Conservation (phyloP, 2,113 vertebrate species). For the Oceanodroma tethys region DNA sequence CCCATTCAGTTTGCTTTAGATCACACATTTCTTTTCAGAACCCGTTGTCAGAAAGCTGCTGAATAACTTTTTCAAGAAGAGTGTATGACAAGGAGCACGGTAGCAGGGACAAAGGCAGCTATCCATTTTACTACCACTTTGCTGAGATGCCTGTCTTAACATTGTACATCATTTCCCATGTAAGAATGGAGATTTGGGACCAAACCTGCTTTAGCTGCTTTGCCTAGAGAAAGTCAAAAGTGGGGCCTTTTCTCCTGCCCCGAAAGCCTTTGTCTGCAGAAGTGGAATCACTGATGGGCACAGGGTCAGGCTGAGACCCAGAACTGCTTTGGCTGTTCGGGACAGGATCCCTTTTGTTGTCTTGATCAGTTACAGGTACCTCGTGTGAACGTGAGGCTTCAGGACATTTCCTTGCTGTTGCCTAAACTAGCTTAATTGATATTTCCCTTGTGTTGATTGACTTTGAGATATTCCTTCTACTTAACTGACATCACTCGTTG, state of each 20-base stretch:
- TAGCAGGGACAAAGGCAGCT: neutral
- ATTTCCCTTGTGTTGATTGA: neutral
- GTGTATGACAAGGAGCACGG: neutral
- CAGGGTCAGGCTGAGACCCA: neutral
- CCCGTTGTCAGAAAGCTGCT: constrained; percentile 30
- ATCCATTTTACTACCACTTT: neutral
- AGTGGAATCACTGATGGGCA: neutral
- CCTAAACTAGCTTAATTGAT: neutral
- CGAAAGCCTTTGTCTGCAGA: neutral
- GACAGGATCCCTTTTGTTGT: neutral
- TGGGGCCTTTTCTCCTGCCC: neutral
- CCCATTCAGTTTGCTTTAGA: constrained; percentile 26
- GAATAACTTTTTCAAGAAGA: constrained; percentile 24
- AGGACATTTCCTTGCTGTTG: neutral
- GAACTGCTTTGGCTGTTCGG: neutral
- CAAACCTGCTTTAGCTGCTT: neutral
- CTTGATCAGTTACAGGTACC: neutral
- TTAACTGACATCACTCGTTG: neutral
- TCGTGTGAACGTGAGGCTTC: fast-evolving
- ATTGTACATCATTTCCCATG: fast-evolving
- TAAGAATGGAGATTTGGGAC: neutral
- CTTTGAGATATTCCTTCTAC: neutral
- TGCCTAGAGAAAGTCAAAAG: neutral
- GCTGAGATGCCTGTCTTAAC: neutral
- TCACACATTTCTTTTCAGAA: constrained; percentile 6